phyloP scores from a whole-genome alignment of 1,140 invertebrate species.

The Potamilus streckersoni region DNA sequence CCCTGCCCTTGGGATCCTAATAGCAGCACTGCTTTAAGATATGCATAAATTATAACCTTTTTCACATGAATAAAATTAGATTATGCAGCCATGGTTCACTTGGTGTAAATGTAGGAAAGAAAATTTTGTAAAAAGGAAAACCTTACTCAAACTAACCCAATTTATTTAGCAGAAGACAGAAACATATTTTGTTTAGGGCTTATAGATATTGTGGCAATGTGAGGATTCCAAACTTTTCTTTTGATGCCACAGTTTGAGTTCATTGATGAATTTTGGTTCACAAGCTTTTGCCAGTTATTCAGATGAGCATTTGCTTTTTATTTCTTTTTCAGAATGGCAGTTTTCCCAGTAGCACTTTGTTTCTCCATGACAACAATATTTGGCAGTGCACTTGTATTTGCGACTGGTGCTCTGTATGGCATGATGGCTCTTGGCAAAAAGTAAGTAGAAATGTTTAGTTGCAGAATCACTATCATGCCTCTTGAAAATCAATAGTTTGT shows the following conservation, averaged over 20 bases:
- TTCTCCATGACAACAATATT: conserved; percentile 82
- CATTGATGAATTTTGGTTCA: neutral
- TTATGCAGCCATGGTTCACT: too few species aligned
- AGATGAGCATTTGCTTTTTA: neutral
- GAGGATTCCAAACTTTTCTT: too few species aligned
- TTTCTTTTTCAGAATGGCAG: conserved; percentile 75
- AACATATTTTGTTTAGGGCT: too few species aligned
- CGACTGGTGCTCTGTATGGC: conserved; percentile 89
- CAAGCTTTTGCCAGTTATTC: conserved; percentile 5
- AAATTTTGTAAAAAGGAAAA: too few species aligned
- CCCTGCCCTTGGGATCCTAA: too few species aligned
- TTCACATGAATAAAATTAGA: too few species aligned
- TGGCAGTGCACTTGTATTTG: conserved; percentile 88
- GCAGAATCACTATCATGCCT: too few species aligned
- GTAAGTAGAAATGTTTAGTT: conserved; percentile 52
- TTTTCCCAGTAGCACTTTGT: conserved; percentile 84
- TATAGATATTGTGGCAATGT: too few species aligned
- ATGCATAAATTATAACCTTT: too few species aligned
- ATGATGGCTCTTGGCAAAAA: conserved; percentile 85
- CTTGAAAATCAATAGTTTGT: too few species aligned
- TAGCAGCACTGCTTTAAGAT: too few species aligned
- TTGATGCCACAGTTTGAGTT: neutral
- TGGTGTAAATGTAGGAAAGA: neutral
- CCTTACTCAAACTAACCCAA: neutral
- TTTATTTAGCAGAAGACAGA: neutral